A percentile compares a stretch with the other conserved stretches of the same genome.
Evolutionary conservation across 2,797 vertebrate genomes (phyloP).

Genomic region (Sciurus vulgaris): DNA sequence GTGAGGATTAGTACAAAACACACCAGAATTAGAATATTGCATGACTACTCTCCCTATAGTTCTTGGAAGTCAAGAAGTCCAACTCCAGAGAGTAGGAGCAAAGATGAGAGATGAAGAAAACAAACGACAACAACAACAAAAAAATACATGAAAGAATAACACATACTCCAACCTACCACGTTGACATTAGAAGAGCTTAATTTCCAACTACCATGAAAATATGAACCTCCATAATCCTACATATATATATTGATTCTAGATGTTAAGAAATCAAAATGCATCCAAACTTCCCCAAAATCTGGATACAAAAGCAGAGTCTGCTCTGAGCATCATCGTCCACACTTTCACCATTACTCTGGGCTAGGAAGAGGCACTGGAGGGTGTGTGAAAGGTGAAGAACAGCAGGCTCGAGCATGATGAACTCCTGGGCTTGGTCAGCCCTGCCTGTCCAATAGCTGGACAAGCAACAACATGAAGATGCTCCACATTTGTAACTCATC

Average conservation of each 20-base stretch:
- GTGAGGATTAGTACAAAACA: not conserved
- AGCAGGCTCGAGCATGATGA: rapidly evolving
- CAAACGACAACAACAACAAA: not conserved
- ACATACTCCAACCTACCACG: not conserved
- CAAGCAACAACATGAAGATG: not conserved
- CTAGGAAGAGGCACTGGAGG: not conserved
- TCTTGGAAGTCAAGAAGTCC: not conserved
- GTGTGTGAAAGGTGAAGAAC: not conserved
- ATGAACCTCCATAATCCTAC: not conserved
- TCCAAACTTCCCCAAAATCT: not conserved
- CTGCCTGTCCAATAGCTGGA: rapidly evolving
- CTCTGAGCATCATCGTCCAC: rapidly evolving
- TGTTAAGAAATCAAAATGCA: not conserved
- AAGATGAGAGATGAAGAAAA: conserved; percentile 18
- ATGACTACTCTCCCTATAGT: not conserved
- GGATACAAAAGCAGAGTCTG: not conserved
- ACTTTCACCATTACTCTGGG: not conserved
- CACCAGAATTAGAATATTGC: not conserved
- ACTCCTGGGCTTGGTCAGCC: not conserved
- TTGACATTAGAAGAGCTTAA: not conserved
- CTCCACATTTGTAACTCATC: not conserved
- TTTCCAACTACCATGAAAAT: not conserved
- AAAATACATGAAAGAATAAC: not conserved
- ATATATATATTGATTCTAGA: not conserved
- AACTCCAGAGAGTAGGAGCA: not conserved